phyloP scores from a whole-genome alignment of 1,140 invertebrate species.

The Portunus trituberculatus region DNA sequence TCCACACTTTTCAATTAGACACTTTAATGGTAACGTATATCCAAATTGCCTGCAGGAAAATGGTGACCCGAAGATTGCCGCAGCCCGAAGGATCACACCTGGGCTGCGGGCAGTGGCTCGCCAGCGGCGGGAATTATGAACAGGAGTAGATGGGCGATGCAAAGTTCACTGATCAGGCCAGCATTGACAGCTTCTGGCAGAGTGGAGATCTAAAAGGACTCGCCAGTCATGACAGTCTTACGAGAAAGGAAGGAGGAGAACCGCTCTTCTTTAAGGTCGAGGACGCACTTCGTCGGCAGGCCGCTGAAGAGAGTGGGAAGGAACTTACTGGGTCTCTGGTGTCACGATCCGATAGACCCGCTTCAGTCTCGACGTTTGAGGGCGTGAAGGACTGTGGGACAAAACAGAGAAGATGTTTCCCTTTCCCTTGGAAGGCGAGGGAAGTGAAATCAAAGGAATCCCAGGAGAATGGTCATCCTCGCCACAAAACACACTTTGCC shows the following conservation, averaged over 20 bases:
- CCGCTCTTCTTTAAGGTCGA: constrained; percentile 45
- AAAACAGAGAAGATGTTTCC: not conserved
- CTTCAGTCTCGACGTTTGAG: not conserved
- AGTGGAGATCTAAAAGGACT: not conserved
- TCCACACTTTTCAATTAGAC: not conserved
- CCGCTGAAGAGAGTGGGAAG: not conserved
- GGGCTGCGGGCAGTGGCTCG: not conserved
- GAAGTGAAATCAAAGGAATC: not conserved
- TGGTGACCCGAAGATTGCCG: not conserved
- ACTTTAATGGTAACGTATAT: not conserved
- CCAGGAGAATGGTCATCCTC: not conserved
- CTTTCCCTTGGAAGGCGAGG: not conserved
- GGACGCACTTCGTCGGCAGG: not conserved
- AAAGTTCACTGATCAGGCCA: constrained; percentile 15
- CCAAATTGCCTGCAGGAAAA: not conserved
- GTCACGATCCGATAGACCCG: not conserved
- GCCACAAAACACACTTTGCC: not conserved
- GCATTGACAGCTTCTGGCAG: not conserved
- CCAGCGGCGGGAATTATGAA: not conserved
- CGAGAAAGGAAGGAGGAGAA: not conserved
- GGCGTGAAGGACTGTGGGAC: not conserved
- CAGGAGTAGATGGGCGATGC: constrained; percentile 46
- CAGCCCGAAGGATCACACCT: not conserved
- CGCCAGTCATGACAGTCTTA: not conserved
- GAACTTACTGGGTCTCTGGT: not conserved